Conservation (phyloP, 2,113 vertebrate species). For the Ancistrus triradiatus region DNA sequence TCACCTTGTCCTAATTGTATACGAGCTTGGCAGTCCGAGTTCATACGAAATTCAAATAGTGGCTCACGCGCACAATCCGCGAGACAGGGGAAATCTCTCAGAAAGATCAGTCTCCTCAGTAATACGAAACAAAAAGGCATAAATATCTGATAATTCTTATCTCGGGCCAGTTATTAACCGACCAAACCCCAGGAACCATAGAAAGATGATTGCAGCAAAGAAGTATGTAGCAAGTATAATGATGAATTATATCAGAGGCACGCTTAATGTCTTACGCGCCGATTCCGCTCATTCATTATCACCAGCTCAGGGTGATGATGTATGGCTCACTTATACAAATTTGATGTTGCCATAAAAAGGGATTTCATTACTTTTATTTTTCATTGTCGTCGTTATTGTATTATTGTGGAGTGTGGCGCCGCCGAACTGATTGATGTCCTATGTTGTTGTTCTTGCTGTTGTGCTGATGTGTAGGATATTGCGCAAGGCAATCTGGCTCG, state of each 20-base stretch:
- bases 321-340: constrained; percentile 81
- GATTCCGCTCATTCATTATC: constrained; percentile 83
- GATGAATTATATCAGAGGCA: constrained; percentile 78
- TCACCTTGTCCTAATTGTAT: no score
- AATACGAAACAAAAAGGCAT: no score
- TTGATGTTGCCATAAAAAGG: constrained; percentile 75
- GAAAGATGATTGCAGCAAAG: constrained; percentile 25
- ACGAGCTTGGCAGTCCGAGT: no score
- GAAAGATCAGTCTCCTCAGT: no score
- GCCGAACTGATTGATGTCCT: constrained; percentile 82
- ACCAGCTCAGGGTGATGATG: constrained; percentile 82
- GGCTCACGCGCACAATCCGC: no score
- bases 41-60: no score
- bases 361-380: constrained; percentile 45
- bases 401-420: constrained; percentile 60
- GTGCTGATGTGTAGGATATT: constrained; percentile 38
- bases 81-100: no score
- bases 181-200: background rate
- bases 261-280: constrained; percentile 79
- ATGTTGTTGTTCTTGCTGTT: constrained; percentile 9
- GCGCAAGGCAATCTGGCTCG: constrained; percentile 9
- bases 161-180: background rate
- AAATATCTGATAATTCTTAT: background rate
- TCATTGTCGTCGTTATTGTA: constrained; percentile 42
- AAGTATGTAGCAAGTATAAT: constrained; percentile 71